Base-by-base conservation (phyloP, 2,113 vertebrate species). In the Eira barbara region DNA sequence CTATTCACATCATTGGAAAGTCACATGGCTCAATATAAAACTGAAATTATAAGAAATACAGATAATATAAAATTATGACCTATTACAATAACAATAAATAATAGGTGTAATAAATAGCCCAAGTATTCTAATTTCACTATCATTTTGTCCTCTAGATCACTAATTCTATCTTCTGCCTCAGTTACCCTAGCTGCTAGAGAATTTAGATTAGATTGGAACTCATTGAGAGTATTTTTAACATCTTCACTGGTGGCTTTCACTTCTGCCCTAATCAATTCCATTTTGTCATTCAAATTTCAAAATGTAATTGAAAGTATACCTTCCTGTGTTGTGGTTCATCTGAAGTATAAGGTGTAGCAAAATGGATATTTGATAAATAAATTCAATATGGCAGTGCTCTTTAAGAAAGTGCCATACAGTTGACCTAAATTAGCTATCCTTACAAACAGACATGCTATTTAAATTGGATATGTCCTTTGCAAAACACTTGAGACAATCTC, bases 31-130 rank as follows among this genome's bases (percentile, higher is more conserved):
- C 88, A 97, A 95, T 96, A 90, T 52, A 59, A 88, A 86, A 59
- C 59, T 97, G 47, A 98, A 98, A 98, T 98, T 97, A 94, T 97
- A 93, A 27, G 94, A 98, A 98, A 98, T 97, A 97, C 83, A 97
- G 87, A 91, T 96, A 93, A 94, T 97, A 97, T 90, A 97, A 98
- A 97, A 94, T 95, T 98, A 97, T 94, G 83, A 93, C 71, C 89
- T 97, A 90, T 98, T 98, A 97, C 71, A 97, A 87, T 97, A 98
- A 96, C 94, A 80, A 94, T 89, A 98, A 95, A 73, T 59, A 91
- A 39, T 93, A 65, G 10, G 12, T 97, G 21, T 91, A 86, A 89
- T 73, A 76, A 78, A 71, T 96, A 69, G 12, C 7, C n/a, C 52
- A 91, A 96, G 89, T 9, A 87, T 95, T 80, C 27, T 96, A 42